These are phyloP conservation scores for Polia nebulosa DNA, from an alignment of 2,888 invertebrate species.

Conservation along the genomic window DNA sequence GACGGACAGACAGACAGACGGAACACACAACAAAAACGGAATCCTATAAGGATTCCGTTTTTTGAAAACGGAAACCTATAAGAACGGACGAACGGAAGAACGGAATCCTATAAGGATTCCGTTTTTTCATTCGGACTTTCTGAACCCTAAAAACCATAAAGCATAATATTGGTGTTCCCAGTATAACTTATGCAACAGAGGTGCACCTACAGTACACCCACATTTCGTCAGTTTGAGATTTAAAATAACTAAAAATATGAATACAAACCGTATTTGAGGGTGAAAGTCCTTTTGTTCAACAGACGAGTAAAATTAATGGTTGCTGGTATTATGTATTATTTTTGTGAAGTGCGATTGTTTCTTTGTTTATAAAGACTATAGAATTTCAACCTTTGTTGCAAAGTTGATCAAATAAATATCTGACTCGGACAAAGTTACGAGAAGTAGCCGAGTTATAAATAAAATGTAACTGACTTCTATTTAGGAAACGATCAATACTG, in stretches of 20 bases:
- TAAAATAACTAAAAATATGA: neutral
- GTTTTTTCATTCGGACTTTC: no score
- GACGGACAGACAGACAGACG: no score
- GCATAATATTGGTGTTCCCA: no score
- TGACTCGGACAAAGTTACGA: neutral
- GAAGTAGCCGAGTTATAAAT: constrained; percentile 10
- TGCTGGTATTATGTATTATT: constrained; percentile 17
- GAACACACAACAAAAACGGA: no score
- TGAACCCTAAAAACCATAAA: no score
- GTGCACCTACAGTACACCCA: no score
- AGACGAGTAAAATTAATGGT: constrained; percentile 27
- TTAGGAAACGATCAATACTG: constrained; percentile 45
- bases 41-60: no score
- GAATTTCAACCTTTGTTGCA: constrained; percentile 27
- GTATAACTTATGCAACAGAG: no score
- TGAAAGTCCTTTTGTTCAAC: constrained; percentile 7
- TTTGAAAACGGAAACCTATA: no score
- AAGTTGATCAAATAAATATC: constrained; percentile 28
- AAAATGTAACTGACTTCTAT: constrained; percentile 30
- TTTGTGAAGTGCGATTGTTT: constrained; percentile 21
- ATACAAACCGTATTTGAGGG: neutral
- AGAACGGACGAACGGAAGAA: no score
- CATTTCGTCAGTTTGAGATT: no score
- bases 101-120: no score
- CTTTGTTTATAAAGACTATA: constrained; percentile 38